A percentile compares a stretch with the other conserved stretches of the same genome.
Evolutionary conservation across 2,113 vertebrate species (phyloP).

Genomic region (Apistogramma diplotaenia): DNA sequence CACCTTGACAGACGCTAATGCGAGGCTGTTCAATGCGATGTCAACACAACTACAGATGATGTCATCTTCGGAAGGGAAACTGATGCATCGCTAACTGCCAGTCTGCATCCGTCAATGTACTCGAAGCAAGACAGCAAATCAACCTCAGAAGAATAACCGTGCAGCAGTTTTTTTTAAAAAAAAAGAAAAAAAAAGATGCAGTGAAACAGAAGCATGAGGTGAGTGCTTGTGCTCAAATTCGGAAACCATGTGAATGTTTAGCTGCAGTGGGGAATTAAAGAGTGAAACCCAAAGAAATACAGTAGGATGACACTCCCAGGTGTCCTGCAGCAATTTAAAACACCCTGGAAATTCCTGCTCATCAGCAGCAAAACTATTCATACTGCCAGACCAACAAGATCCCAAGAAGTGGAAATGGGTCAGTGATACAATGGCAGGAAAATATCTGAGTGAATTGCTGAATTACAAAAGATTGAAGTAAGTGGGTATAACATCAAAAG

Average conservation of each 20-base stretch:
- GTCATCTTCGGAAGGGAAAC: conserved; percentile 50
- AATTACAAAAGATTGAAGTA: not conserved
- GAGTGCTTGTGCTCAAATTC: not conserved
- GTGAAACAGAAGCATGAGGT: not conserved
- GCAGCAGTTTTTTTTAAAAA: not conserved
- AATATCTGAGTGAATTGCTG: not conserved
- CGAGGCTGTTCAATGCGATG: conserved; percentile 5
- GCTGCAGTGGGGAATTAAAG: not conserved
- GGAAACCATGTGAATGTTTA: not conserved
- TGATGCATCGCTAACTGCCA: conserved; percentile 42
- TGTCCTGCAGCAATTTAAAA: conserved; percentile 2
- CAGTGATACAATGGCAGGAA: conserved; percentile 7
- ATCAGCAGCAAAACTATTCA: not conserved
- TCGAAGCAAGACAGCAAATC: not conserved
- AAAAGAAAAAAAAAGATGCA: not conserved
- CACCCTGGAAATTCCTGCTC: not conserved
- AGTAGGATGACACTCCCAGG: not conserved
- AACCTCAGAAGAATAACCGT: not conserved
- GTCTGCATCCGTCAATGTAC: conserved; percentile 9
- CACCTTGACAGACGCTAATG: conserved; percentile 49
- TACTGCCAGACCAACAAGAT: not conserved
- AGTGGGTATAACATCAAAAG: not conserved
- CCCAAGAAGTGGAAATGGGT: not conserved
- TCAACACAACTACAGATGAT: conserved; percentile 48
- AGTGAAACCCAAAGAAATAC: not conserved